Conservation (phyloP, 2,888 invertebrate species). For the Lepas anatifera region DNA sequence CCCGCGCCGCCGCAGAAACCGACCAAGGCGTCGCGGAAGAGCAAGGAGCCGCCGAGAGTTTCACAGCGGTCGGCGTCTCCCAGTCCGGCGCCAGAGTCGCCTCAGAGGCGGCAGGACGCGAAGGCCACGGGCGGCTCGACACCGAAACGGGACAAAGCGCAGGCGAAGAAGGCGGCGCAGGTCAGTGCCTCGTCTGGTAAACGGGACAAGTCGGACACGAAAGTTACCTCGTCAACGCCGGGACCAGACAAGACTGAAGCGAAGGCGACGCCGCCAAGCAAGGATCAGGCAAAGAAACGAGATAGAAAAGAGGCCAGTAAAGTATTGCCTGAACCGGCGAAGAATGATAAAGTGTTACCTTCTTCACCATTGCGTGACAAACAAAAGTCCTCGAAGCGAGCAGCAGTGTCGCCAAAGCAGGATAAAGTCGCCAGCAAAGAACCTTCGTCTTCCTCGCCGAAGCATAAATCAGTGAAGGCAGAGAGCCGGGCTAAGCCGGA, state of each 20-base stretch:
- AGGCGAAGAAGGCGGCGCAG: neutral
- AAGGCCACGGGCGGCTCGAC: neutral
- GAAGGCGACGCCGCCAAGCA: neutral
- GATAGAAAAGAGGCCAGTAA: too few relatives aligned
- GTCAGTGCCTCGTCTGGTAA: neutral
- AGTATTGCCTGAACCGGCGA: too few relatives aligned
- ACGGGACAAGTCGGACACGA: neutral
- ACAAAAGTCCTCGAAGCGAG: too few relatives aligned
- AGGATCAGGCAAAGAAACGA: too few relatives aligned
- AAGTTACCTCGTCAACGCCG: neutral
- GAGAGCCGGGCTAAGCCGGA: neutral
- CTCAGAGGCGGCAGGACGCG: neutral
- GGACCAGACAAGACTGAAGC: too few relatives aligned
- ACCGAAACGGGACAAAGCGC: neutral
- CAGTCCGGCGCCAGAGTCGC: neutral
- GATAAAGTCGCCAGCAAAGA: neutral
- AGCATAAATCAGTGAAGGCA: neutral
- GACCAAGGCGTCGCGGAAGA: neutral
- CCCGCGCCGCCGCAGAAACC: neutral
- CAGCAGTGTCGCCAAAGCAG: neutral
- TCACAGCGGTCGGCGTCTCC: neutral
- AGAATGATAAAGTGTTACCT: too few relatives aligned
- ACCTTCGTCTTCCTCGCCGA: neutral
- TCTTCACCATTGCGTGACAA: too few relatives aligned
- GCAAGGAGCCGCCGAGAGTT: neutral